Evolutionary conservation across 2,797 vertebrate genomes (phyloP).

Genomic region (Phoebastria nigripes): DNA sequence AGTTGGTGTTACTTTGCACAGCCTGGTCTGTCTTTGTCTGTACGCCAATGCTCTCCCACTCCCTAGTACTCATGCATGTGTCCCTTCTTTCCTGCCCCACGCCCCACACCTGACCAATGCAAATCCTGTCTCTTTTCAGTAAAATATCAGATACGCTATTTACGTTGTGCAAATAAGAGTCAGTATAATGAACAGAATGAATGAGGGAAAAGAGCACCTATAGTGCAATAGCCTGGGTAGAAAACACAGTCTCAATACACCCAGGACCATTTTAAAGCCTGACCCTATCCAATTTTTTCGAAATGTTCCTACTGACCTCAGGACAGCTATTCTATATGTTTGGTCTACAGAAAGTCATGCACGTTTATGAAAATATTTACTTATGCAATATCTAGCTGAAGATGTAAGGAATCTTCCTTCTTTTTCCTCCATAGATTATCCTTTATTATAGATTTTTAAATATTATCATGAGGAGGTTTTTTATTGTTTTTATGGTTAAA

Average conservation of each 20-base stretch:
- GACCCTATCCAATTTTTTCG: background rate
- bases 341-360: background rate
- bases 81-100: background rate
- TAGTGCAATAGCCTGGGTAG: background rate
- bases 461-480: background rate
- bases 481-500: background rate
- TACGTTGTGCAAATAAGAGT: background rate
- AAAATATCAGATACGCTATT: rapidly evolving
- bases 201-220: background rate
- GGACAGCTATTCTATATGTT: background rate
- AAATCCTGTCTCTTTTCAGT: background rate
- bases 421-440: background rate
- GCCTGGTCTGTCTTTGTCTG: background rate
- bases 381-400: background rate
- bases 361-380: background rate
- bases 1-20: background rate
- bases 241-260: background rate
- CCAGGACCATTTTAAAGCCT: background rate
- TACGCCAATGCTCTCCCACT: background rate
- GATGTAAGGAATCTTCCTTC: background rate
- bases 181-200: background rate
- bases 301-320: background rate
- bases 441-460: background rate
- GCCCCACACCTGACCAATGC: rapidly evolving
- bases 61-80: background rate